Conservation (phyloP, 2,888 invertebrate genomes). For the Oeneis ivallda region DNA sequence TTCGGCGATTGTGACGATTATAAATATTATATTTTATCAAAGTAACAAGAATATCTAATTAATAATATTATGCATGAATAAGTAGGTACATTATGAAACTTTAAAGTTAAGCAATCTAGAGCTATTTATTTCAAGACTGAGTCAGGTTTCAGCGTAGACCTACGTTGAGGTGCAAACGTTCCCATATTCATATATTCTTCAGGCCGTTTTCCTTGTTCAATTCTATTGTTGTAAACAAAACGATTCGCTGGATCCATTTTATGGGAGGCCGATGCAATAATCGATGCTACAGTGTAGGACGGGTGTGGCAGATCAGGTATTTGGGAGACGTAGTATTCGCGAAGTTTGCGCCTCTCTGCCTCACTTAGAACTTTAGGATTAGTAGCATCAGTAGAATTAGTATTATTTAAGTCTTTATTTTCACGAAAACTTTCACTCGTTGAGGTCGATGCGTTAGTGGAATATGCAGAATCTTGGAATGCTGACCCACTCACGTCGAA, state of each 20-base stretch:
- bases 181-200: slow-evolving; percentile 36
- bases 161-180: slow-evolving; percentile 51
- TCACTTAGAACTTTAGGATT: slow-evolving; percentile 25
- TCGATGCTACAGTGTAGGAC: slow-evolving; percentile 51
- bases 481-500: slow-evolving; percentile 24
- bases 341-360: slow-evolving; percentile 46
- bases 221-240: slow-evolving; percentile 53
- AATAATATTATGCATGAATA: too few relatives aligned
- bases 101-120: too few relatives aligned
- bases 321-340: slow-evolving; percentile 53
- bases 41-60: too few relatives aligned
- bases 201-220: slow-evolving; percentile 46
- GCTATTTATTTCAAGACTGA: slow-evolving; percentile 1
- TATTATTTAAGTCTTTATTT: slow-evolving; percentile 24
- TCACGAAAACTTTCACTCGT: slow-evolving; percentile 12
- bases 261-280: slow-evolving; percentile 54
- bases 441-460: slow-evolving; percentile 31
- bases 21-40: too few relatives aligned
- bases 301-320: slow-evolving; percentile 61
- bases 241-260: slow-evolving; percentile 48
- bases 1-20: too few relatives aligned
- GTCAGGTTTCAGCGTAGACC: slow-evolving; percentile 53
- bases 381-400: background rate
- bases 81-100: too few relatives aligned
- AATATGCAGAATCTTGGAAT: slow-evolving; percentile 34